Evolutionary conservation across 2,113 vertebrate genomes (phyloP), one percentile per base, ranked within the genome.

Genomic region (Alosa alosa): DNA sequence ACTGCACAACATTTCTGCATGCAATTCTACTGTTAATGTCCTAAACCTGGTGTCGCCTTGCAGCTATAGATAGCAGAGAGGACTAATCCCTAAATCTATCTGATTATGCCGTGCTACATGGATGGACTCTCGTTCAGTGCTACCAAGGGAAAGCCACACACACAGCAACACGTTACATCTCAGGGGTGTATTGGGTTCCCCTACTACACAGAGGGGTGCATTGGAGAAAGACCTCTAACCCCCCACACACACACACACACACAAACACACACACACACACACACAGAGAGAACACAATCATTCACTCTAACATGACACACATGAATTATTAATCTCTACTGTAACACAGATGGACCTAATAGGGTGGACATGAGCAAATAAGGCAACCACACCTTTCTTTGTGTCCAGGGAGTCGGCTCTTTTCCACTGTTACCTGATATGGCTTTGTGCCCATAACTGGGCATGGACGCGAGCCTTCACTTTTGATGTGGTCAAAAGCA

Each of bases 31-130:
- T 17, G 11, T 31, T 25, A 15, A 6, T 44, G 36, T 20, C 60
- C 47, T 55, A 82, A 52, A 81, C 60, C 83, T 84, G 39, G 39
- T 83, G 88, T 85, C 52, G 68, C 41, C 50, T 81, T 68, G 52
- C 36, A 7, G 82, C 86, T 87, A 87, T 85, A 89, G 75, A 89
- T 89, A 89, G 72, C 75, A 15, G 36, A n/a, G 82, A 25, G 78
- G 78, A 17, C 55, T 89, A 87, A 89, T 89, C 88, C 82, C 75
- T 86, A 86, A 87, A 86, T 87, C 86, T 84, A 49, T 60, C 83
- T 86, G 57, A 75, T 82, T 36, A 60, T 87, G 82, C 50, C n/a
- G 25, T 57, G 52, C 57, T 84, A 13, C 25, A 50, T 9, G 9
- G 64, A 36, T 49, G n/a, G 45, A 17, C 44, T 47, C 72, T 78